Evolutionary conservation across 2,113 vertebrate species (phyloP).

Genomic region (Chionomys nivalis): DNA sequence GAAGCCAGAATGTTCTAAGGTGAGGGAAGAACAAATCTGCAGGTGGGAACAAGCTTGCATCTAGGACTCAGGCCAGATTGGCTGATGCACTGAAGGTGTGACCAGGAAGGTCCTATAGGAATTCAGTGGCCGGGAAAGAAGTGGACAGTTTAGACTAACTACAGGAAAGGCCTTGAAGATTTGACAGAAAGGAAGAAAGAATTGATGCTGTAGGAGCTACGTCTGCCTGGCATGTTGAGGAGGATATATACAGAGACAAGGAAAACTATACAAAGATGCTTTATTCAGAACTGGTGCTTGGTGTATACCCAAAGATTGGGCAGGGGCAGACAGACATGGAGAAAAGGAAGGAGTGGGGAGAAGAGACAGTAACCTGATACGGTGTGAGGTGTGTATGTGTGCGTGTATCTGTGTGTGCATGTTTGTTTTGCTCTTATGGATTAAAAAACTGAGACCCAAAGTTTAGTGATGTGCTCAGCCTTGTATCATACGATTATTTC

Average conservation of each 20-base stretch:
- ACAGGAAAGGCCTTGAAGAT: neutral
- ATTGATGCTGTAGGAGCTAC: neutral
- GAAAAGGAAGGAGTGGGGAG: neutral
- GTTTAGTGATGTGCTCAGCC: neutral
- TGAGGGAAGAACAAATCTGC: constrained; percentile 6
- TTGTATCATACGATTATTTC: neutral
- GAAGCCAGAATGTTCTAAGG: neutral
- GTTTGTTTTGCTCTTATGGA: neutral
- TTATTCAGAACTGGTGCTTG: neutral
- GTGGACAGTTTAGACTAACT: neutral
- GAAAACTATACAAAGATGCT: neutral
- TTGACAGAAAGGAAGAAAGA: neutral
- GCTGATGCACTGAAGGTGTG: neutral
- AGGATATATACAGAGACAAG: neutral
- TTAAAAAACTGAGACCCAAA: constrained; percentile 6
- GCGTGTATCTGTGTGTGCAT: neutral
- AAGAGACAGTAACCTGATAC: neutral
- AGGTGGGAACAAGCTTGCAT: neutral
- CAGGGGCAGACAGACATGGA: neutral
- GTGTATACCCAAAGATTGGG: neutral
- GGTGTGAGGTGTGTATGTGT: neutral
- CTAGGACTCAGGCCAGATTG: neutral
- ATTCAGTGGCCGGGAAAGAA: neutral
- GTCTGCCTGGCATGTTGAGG: neutral
- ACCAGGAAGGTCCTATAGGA: neutral